Percentiles rank a stretch among this genome's conserved stretches.
Evolutionary conservation across 1,140 invertebrate species (phyloP).

Genomic region (Papilio dardanus): DNA sequence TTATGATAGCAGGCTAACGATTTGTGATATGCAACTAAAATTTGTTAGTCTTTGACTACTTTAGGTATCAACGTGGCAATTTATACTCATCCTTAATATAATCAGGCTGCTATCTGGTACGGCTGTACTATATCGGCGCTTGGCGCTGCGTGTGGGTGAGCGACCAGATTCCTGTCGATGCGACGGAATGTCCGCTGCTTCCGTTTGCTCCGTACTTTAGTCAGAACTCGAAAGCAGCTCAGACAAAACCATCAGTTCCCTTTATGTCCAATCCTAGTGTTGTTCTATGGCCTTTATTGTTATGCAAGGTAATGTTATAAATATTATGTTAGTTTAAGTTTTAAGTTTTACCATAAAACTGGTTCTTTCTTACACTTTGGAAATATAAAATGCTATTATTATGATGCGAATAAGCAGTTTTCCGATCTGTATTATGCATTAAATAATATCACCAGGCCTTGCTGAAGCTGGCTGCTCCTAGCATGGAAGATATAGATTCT

Average conservation of each 20-base stretch:
- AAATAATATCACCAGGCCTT: constrained; percentile 67
- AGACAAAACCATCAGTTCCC: constrained; percentile 43
- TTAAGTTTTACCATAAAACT: too few relatives aligned
- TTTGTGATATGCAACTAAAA: too few relatives aligned
- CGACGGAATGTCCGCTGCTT: constrained; percentile 60
- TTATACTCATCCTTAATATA: neutral
- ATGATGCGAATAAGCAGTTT: too few relatives aligned
- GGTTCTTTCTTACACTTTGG: too few relatives aligned
- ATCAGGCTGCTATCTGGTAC: constrained; percentile 72
- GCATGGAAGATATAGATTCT: constrained; percentile 64
- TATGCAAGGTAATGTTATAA: constrained; percentile 62
- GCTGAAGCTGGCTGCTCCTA: constrained; percentile 70
- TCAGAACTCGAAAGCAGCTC: constrained; percentile 36
- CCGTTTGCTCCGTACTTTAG: constrained; percentile 65
- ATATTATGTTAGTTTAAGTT: constrained; percentile 49
- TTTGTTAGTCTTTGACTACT: too few relatives aligned
- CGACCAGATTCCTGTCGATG: constrained; percentile 70
- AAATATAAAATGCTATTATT: too few relatives aligned
- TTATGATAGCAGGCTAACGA: too few relatives aligned
- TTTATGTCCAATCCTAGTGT: constrained; percentile 49
- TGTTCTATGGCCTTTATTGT: constrained; percentile 66
- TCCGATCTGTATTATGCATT: too few relatives aligned
- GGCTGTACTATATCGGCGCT: constrained; percentile 68
- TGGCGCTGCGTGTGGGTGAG: constrained; percentile 76
- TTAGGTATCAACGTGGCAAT: too few relatives aligned